phyloP scores from a whole-genome alignment of 2,888 invertebrate genomes.

The Heliconius ismenius region DNA sequence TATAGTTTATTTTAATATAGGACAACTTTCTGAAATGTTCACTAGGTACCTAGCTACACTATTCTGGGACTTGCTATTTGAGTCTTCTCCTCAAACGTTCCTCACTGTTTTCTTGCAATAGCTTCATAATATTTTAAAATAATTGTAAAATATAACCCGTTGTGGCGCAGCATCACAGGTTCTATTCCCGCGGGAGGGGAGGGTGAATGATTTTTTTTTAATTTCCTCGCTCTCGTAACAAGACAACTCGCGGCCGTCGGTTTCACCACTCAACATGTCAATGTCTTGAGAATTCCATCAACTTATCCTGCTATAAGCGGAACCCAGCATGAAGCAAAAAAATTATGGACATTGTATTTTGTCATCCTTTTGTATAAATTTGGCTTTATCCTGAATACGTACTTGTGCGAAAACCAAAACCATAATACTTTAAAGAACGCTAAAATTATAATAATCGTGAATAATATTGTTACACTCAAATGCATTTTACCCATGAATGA shows the following conservation, averaged over 20 bases:
- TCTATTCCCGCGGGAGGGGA: background rate
- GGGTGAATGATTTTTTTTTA: background rate
- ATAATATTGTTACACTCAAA: slow-evolving; percentile 34
- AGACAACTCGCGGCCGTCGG: background rate
- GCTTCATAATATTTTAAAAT: slow-evolving; percentile 6
- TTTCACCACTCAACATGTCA: background rate
- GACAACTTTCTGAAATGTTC: slow-evolving; percentile 45
- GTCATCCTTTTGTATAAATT: background rate
- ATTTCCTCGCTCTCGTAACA: background rate
- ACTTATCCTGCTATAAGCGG: no score
- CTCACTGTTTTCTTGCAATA: slow-evolving; percentile 41
- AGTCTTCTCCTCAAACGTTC: slow-evolving; percentile 39
- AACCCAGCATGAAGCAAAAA: background rate
- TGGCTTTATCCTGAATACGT: background rate
- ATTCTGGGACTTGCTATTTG: slow-evolving; percentile 48
- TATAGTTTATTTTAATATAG: slow-evolving; percentile 51
- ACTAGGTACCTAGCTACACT: slow-evolving; percentile 44
- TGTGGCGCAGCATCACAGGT: background rate
- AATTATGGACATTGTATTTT: background rate
- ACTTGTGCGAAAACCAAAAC: background rate
- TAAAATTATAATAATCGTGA: background rate
- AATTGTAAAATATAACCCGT: background rate
- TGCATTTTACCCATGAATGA: slow-evolving; percentile 61
- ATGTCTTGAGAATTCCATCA: background rate
- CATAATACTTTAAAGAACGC: background rate